phyloP scores from a whole-genome alignment of 2,888 invertebrate genomes.

The Drosophila prostipennis region DNA sequence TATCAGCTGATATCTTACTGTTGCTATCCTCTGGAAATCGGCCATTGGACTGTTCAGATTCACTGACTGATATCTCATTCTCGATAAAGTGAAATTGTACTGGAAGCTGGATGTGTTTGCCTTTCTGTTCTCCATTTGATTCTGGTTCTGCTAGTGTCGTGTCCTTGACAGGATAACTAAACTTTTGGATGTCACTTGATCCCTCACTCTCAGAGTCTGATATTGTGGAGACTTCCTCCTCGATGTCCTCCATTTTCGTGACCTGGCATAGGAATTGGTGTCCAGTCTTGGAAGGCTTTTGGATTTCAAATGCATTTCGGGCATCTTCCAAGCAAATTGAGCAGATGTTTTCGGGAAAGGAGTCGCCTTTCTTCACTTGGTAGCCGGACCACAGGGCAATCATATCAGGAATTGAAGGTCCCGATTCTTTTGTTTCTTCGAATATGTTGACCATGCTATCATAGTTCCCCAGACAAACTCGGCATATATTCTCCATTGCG shows the following conservation, averaged over 20 bases:
- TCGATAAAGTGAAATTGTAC: no score
- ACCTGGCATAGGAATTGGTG: neutral
- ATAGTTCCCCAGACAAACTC: neutral
- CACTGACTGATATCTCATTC: neutral
- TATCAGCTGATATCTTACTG: neutral
- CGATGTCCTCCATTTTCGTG: neutral
- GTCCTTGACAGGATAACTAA: neutral
- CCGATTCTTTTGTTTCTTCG: neutral
- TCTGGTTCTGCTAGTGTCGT: neutral
- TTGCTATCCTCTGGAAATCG: neutral
- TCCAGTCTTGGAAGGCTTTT: neutral
- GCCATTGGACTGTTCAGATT: neutral
- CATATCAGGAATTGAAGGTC: neutral
- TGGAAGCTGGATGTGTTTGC: no score
- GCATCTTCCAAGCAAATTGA: neutral
- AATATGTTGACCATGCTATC: conserved; percentile 4
- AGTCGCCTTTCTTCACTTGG: conserved; percentile 1
- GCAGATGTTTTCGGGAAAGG: neutral
- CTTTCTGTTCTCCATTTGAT: no score
- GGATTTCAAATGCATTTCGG: neutral
- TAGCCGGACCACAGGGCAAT: conserved; percentile 3
- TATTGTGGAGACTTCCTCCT: neutral
- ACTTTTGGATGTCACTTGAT: no score
- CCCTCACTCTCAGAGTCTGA: neutral
- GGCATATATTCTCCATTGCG: neutral